Evolutionary conservation across 1,140 invertebrate species (phyloP), one percentile per base, ranked within the genome.

Genomic region (Caerostris darwini): DNA sequence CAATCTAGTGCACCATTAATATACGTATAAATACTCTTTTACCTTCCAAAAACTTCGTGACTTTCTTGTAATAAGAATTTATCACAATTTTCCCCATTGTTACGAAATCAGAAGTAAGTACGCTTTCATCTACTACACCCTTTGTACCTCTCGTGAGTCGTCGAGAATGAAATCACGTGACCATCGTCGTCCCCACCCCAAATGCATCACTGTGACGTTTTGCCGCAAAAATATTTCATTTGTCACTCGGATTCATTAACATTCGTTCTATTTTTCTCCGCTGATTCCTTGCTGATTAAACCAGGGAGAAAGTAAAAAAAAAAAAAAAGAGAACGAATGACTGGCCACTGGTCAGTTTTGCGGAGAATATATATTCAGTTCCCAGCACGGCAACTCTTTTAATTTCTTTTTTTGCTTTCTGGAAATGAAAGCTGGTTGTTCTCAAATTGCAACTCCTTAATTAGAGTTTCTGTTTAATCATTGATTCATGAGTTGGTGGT

Each of bases 171-270:
- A 5, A 34, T 86, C 83, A 86, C 83, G 83, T 89, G 87, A 89
- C 64, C 61, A 12, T 56, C 34, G 58, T n/a, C 19, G 69, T 71
- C 82, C 82, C 69, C 53, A 67, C 87, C 64, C 54, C 83, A n/a
- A 86, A 86, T 86, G 83, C 19, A 86, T 86, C 83, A 53, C n/a
- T 56, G 61, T 71, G 61, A 59, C 61, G 61, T 89, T 89, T 34
- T 64, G 87, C n/a, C 14, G 19, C 61, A 89, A 58, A 53, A 56
- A 59, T 14, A 89, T 67, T 54, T 89, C 87, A 89, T 89, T 89
- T 89, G 87, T 89, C 87, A 89, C 64, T 69, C 67, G 34, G 87
- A 69, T 89, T 89, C 87, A 89, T 89, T 89, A 89, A 12, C 87
- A 89, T 89, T 89, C 59, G 87, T n/a, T 71, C 87, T 69, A 86